A percentile compares a stretch with the other conserved stretches of the same genome.
phyloP scores from a whole-genome alignment of 2,888 invertebrate species.

The Apamea monoglypha region DNA sequence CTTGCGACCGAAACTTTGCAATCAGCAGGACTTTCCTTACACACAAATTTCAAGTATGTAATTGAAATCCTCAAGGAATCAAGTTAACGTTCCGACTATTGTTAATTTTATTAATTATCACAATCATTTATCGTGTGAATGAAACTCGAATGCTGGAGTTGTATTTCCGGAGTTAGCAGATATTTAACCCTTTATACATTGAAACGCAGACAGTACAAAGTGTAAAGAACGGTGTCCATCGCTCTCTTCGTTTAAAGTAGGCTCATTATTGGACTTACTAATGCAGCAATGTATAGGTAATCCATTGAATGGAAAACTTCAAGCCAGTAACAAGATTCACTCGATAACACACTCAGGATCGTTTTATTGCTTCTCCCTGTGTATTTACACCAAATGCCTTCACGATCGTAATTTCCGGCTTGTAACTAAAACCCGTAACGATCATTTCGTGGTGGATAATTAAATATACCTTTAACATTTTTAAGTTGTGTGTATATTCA shows the following conservation, averaged over 20 bases:
- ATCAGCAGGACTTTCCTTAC: background rate
- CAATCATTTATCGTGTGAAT: constrained; percentile 40
- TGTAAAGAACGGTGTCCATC: background rate
- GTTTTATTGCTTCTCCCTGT: background rate
- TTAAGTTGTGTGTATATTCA: background rate
- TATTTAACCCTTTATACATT: background rate
- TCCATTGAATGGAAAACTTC: background rate
- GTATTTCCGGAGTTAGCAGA: constrained; percentile 20
- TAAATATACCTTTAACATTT: constrained; percentile 4
- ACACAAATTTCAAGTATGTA: constrained; percentile 17
- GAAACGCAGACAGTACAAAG: background rate
- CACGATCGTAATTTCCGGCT: background rate
- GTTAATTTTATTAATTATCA: constrained; percentile 28
- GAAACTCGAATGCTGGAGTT: constrained; percentile 13
- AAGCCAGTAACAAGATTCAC: background rate
- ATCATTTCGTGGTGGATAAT: background rate
- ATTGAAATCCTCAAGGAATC: constrained; percentile 48
- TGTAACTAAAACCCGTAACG: background rate
- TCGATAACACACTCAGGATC: background rate
- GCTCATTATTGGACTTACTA: background rate
- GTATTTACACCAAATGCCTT: background rate
- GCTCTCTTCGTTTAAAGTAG: background rate
- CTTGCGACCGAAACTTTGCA: constrained; percentile 6
- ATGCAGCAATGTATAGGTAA: background rate
- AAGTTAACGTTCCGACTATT: constrained; percentile 49